Conservation (phyloP, 1,140 invertebrate species). For the Scylla paramamosain region DNA sequence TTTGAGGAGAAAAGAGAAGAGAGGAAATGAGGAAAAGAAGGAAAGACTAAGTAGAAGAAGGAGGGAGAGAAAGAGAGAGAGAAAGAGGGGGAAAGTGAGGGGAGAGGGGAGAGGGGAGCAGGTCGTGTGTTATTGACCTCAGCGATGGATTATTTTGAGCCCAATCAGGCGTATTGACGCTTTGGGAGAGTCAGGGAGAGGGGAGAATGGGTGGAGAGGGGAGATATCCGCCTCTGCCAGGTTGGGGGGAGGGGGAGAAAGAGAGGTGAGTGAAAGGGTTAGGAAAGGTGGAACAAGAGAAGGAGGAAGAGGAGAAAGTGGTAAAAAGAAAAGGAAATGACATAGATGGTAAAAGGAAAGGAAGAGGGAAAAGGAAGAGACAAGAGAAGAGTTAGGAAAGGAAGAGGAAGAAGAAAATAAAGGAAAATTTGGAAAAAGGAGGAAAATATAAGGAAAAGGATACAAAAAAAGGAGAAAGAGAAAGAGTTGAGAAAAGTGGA, state of each 20-base stretch:
- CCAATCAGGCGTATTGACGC: slow-evolving; percentile 50
- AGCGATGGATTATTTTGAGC: slow-evolving; percentile 42
- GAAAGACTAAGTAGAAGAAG: too few species aligned
- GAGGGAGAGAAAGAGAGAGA: too few species aligned
- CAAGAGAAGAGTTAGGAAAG: not conserved
- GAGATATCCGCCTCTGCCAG: too few species aligned
- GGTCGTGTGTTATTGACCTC: slow-evolving; percentile 54
- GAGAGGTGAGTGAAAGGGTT: too few species aligned
- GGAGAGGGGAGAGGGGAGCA: not conserved
- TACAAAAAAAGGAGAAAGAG: too few species aligned
- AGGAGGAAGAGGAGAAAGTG: slow-evolving; percentile 9
- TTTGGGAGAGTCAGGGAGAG: not conserved
- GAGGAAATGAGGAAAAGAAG: not conserved
- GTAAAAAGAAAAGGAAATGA: not conserved
- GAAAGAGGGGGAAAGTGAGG: not conserved
- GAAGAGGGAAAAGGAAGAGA: not conserved
- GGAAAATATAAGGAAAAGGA: too few species aligned
- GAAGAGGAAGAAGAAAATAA: not conserved
- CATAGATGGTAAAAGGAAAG: not conserved
- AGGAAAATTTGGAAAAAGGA: too few species aligned
- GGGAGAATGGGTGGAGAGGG: not conserved
- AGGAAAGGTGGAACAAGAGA: not conserved
- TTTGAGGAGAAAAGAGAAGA: not conserved
- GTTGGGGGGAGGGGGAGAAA: too few species aligned
- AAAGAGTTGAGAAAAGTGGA: not conserved